Conservation (phyloP, 2,113 vertebrate genomes). For the Himantopus leucocephalus region DNA sequence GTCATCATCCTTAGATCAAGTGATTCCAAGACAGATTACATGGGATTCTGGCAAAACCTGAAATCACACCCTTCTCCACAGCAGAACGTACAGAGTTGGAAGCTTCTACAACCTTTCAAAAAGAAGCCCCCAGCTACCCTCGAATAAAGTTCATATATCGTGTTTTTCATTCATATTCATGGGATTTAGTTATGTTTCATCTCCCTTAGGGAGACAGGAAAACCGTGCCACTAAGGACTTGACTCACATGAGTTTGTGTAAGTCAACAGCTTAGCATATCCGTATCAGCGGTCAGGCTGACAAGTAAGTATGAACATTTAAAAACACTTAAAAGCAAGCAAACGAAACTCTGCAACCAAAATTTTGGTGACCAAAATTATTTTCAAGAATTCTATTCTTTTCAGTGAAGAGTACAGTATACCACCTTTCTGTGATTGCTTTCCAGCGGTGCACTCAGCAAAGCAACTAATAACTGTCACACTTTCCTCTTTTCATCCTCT, state of each 20-base stretch:
- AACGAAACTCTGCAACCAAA: neutral
- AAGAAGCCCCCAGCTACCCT: neutral
- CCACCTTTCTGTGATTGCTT: neutral
- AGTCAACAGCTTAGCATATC: neutral
- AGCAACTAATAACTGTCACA: neutral
- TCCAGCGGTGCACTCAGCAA: neutral
- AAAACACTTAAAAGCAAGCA: neutral
- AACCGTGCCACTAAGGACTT: neutral
- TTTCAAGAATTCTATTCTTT: neutral
- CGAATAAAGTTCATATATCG: accelerated
- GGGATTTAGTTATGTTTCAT: neutral
- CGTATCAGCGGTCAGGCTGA: neutral
- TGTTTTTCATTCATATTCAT: neutral
- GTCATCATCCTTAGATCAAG: neutral
- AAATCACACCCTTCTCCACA: neutral
- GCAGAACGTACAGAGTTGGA: neutral
- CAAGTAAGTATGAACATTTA: neutral
- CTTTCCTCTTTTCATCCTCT: neutral
- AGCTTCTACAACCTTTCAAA: neutral
- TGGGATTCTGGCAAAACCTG: neutral
- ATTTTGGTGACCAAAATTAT: neutral
- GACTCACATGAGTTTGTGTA: neutral
- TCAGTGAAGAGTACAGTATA: neutral
- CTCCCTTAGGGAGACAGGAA: neutral
- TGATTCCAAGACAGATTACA: neutral